Conservation (phyloP, 2,113 vertebrate genomes). For the Rhinolophus sinicus region DNA sequence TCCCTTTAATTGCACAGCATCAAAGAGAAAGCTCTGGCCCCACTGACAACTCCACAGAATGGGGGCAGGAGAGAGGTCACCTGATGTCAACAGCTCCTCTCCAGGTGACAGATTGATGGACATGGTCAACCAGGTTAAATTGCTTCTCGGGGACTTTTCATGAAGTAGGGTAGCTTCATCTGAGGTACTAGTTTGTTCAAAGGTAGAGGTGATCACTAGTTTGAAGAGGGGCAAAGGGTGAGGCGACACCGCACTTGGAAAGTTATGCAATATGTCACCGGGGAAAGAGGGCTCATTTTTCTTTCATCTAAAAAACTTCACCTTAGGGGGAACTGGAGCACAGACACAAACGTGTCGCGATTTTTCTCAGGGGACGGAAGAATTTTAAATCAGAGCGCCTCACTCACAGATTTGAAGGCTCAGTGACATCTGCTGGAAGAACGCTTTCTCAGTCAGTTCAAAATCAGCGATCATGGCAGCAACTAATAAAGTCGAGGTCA, state of each 20-base stretch:
- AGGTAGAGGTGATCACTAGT: not conserved
- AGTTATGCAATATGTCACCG: not conserved
- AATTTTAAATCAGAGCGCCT: conserved; percentile 16
- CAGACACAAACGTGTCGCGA: not conserved
- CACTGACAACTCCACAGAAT: not conserved
- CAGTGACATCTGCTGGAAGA: not conserved
- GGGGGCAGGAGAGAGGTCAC: not conserved
- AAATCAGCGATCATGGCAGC: not conserved
- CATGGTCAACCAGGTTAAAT: conserved; percentile 53
- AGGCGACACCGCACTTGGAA: not conserved
- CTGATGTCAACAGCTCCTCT: not conserved
- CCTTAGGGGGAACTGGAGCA: not conserved
- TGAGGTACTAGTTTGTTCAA: conserved; percentile 10
- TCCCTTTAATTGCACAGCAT: not conserved
- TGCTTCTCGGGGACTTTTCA: not conserved
- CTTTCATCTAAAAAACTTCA: not conserved
- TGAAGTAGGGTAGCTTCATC: not conserved
- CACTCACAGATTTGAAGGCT: not conserved
- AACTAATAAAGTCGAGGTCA: conserved; percentile 67
- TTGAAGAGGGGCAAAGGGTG: not conserved
- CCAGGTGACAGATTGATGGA: conserved; percentile 58
- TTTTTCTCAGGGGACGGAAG: not conserved
- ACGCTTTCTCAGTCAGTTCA: not conserved
- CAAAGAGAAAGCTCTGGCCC: not conserved
- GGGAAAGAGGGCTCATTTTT: not conserved